phyloP scores from a whole-genome alignment of 2,888 invertebrate species.

The Ramazzottius varieornatus region DNA sequence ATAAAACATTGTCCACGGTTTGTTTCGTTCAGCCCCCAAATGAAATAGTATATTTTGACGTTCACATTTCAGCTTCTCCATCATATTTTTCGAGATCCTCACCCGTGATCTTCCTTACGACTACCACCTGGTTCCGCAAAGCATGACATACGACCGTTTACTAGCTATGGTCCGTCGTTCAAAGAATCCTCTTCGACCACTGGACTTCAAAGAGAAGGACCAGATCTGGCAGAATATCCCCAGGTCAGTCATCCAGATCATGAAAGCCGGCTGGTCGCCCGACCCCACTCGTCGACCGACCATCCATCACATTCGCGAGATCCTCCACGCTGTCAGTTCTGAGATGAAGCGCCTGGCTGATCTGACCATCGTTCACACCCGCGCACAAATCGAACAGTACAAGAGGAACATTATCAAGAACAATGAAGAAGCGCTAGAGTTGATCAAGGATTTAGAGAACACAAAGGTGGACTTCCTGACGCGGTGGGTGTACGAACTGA shows the following conservation, averaged over 20 bases:
- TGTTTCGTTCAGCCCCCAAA: too few relatives aligned
- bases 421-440: not conserved
- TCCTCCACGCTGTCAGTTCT: not conserved
- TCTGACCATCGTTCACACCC: not conserved
- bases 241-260: not conserved
- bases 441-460: not conserved
- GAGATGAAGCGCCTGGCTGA: slow-evolving; percentile 2
- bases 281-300: not conserved
- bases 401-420: not conserved
- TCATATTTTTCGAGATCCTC: not conserved
- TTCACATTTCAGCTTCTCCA: not conserved
- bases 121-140: not conserved
- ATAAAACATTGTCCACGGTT: too few relatives aligned
- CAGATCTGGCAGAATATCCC: not conserved
- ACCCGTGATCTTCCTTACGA: not conserved
- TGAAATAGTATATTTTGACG: too few relatives aligned
- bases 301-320: not conserved
- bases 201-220: not conserved
- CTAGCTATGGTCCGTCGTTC: not conserved
- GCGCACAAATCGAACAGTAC: not conserved
- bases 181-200: not conserved
- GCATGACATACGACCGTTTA: not conserved
- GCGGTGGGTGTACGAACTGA: not conserved
- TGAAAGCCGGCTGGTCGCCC: not conserved
- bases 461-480: not conserved